Conservation (phyloP, 2,888 invertebrate species). For the Catocala nupta region DNA sequence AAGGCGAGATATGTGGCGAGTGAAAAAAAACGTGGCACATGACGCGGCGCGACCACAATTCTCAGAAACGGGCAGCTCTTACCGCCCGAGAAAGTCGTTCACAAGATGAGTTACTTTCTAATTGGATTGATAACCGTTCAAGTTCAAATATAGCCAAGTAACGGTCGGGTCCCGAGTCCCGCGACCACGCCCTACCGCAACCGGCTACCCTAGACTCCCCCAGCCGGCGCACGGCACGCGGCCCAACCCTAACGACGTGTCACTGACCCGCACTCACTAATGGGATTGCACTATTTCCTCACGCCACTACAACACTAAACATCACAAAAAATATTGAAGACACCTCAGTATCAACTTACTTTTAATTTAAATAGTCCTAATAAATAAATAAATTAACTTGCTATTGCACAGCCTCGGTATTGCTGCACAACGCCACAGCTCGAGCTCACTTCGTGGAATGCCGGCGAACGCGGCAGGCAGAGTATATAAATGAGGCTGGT, state of each 20-base stretch:
- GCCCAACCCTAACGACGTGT: conserved; percentile 70
- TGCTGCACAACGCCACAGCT: conserved; percentile 83
- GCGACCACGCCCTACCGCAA: conserved; percentile 87
- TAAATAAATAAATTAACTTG: conserved; percentile 86
- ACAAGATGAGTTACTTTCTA: conserved; percentile 68
- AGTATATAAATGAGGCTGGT: conserved; percentile 87
- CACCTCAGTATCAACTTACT: conserved; percentile 78
- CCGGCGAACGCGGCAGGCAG: conserved; percentile 77
- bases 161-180: conserved; percentile 19
- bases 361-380: conserved; percentile 85
- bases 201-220: conserved; percentile 75
- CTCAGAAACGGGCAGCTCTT: conserved; percentile 59
- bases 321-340: conserved; percentile 60
- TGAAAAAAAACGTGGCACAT: conserved; percentile 72
- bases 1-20: conserved; percentile 68
- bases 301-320: conserved; percentile 64
- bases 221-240: conserved; percentile 61
- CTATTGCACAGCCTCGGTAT: conserved; percentile 85
- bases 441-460: conserved; percentile 86
- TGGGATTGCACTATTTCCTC: conserved; percentile 66
- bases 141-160: conserved; percentile 40
- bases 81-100: conserved; percentile 69
- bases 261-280: conserved; percentile 81
- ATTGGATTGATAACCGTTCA: conserved; percentile 52
- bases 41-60: conserved; percentile 66